phyloP scores from a whole-genome alignment of 1,140 invertebrate genomes.

The Zaprionus kolodkinae region DNA sequence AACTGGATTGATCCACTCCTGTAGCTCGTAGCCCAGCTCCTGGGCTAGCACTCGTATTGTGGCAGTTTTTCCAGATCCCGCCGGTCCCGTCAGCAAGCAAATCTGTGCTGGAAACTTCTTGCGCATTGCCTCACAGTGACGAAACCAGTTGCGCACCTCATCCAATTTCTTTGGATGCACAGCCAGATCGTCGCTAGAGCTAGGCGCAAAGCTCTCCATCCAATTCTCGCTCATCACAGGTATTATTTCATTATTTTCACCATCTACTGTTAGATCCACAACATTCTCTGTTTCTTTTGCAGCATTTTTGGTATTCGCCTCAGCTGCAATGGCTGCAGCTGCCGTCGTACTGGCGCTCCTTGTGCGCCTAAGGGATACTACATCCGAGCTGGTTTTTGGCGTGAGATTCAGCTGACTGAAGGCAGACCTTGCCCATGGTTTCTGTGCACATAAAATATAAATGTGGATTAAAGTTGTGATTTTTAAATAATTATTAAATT shows the following conservation, averaged over 20 bases:
- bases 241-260: conserved; percentile 4
- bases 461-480: neutral
- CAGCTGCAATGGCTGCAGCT: neutral
- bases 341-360: conserved; percentile 35
- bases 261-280: conserved; percentile 50
- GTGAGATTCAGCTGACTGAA: conserved; percentile 54
- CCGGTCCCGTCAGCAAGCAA: conserved; percentile 88
- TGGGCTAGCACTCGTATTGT: conserved; percentile 87
- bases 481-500: conserved; percentile 54
- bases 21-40: conserved; percentile 86
- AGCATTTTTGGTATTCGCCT: neutral
- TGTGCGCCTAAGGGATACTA: conserved; percentile 44
- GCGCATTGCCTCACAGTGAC: conserved; percentile 70
- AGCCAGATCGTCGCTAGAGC: conserved; percentile 85
- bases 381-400: conserved; percentile 9
- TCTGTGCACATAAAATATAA: conserved; percentile 25
- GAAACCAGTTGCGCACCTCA: conserved; percentile 87
- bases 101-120: conserved; percentile 85
- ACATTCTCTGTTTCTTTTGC: neutral
- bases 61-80: conserved; percentile 89
- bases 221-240: conserved; percentile 80
- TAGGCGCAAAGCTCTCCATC: conserved; percentile 86
- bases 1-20: conserved; percentile 90
- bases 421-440: conserved; percentile 60
- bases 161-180: conserved; percentile 87